Evolutionary conservation across 2,888 invertebrate species (phyloP), one percentile per base, ranked within the genome.

Genomic region (Acleris holmiana): DNA sequence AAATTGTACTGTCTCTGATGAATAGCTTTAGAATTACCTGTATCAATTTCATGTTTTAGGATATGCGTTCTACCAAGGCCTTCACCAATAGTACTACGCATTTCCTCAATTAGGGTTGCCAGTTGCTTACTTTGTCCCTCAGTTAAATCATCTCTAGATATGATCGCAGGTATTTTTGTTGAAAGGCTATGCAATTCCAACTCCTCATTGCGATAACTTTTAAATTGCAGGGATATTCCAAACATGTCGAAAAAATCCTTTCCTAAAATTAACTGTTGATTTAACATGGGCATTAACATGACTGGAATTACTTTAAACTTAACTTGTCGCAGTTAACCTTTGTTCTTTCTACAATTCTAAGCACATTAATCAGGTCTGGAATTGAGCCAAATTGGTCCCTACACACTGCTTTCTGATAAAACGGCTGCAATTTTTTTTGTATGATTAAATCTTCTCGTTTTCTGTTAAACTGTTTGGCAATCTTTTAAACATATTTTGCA

Each of bases 401-500:
- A 44, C 55, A 55, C 2, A 55, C 46, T 1, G 46, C 55, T 1
- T 35, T 25, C 8, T 56, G 56, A 25, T 47, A 56, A 19, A 47
- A 56, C 6, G 56, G 56, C 4, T 56, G 56, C 10, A 56, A 29
- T 13, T 56, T 56, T 19, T 29, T 57, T 21, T 47, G 19, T 7
- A 57, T 6, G 8, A 57, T 57, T 4, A 5, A 5, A 57, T 19
- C 17, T 57, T 48, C 19, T 57, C 56, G 4, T 18, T 19, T 29
- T 57, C 56, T 15, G 56, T 2, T 19, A 57, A 4, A 10, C 47
- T 47, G 13, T 19, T 57, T 5, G 47, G 56, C 15, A 57, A n/a
- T 7, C 56, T 57, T 35, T 66, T 60, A 46, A 66, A 66, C 60
- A 61, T 61, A 18, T 66, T 66, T 18, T 61, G 66, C 66, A 66